Base-by-base conservation (phyloP, 2,113 vertebrate species). In the Dipodomys stephensi region DNA sequence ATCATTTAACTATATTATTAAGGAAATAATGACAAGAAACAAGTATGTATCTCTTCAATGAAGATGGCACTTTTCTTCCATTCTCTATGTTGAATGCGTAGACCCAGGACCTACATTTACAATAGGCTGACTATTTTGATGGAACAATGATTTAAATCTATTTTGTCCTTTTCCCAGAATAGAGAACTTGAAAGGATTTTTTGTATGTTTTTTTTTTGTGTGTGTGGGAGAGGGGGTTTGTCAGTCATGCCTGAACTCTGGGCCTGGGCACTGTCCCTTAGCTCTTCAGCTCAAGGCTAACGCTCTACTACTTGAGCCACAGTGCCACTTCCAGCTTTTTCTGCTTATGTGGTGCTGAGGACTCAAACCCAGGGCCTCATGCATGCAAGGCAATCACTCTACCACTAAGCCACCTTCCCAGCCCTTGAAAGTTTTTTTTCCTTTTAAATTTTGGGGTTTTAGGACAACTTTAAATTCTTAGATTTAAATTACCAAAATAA, bases 401-500 rank as follows among this genome's bases (percentile, higher is more conserved):
- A 39, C 39, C 39, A 39, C 39, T 39, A 5, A 39, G 39, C 39
- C 39, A 39, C 39, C 39, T 39, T 39, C 39, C 39, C 39, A 39
- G 39, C 39, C 39, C 12, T 86, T 39, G 39, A 39, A 39, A 39
- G 39, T 39, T 72, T 53, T 65, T 72, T 64, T 32, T 79, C 35
- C 71, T 44, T 57, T 73, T 80, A 88, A 88, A 87, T 16, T n/a
- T 77, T 22, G 28, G 7, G n/a, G 49, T 74, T 77, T 90, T 39
- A 65, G 65, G 16, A 83, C 46, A 74, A 79, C 82, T 23, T 13
- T 84, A 64, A 65, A 16, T 82, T 67, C 91, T 82, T 88, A 96
- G 82, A 49, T 39, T 92, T 76, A 79, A 83, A n/a, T 92, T 8
- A 49, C 69, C 28, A 28, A 92, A 78, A 46, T 87, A 62, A 86